Percentiles rank a stretch among this genome's conserved stretches.
Conservation (phyloP, 1,140 invertebrate species). For the Paralvinella palmiformis region DNA sequence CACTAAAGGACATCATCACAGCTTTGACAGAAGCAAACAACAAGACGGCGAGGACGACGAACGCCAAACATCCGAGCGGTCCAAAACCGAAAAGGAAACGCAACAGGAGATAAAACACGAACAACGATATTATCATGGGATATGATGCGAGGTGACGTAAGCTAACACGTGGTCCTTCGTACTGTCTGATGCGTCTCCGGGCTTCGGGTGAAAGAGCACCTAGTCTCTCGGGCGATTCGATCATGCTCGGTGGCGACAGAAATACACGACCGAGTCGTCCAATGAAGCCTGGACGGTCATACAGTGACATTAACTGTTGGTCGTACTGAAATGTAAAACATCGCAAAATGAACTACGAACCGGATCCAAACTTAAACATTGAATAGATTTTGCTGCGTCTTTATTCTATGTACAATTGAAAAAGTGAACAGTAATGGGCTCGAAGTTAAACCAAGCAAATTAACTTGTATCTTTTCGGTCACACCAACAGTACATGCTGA, state of each 20-base stretch:
- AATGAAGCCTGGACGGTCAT: too few species aligned
- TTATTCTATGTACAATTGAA: too few species aligned
- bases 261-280: too few species aligned
- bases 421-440: not conserved
- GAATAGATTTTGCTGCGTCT: too few species aligned
- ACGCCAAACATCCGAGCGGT: constrained; percentile 26
- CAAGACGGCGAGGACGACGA: too few species aligned
- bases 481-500: not conserved
- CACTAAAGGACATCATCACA: too few species aligned
- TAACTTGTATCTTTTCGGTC: not conserved
- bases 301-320: too few species aligned
- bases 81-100: constrained; percentile 27
- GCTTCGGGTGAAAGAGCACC: not conserved
- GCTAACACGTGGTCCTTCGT: constrained; percentile 63
- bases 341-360: too few species aligned
- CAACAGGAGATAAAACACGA: constrained; percentile 28
- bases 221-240: too few species aligned
- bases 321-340: too few species aligned
- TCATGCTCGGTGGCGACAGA: too few species aligned
- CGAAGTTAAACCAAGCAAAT: not conserved
- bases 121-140: constrained; percentile 52
- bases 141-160: constrained; percentile 64
- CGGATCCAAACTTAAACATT: not conserved
- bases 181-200: not conserved
- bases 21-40: too few species aligned